Evolutionary conservation across 2,113 vertebrate genomes (phyloP), one percentile per base, ranked within the genome.

Genomic region (Nesoenas mayeri): DNA sequence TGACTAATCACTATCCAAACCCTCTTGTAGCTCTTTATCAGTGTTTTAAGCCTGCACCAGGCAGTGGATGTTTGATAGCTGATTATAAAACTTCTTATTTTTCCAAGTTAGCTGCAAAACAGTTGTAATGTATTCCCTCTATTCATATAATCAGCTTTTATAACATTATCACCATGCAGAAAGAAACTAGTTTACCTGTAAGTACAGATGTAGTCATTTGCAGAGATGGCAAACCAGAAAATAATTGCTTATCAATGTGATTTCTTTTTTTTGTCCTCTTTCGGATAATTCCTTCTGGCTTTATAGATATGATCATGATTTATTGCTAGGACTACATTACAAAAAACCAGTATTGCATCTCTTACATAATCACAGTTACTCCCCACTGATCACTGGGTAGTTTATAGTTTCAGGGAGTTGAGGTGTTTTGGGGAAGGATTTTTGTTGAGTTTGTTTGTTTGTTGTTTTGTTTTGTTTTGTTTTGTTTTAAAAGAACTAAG

Each of bases 111-210:
- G 38, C 70, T 85, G 32, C 89, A 87, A 95, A 92, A 36, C 47
- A 61, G 7, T 69, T 92, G 89, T 91, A 96, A 93, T 80, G 24
- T 79, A 79, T 95, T 95, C 73, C 31, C n/a, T 85, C 82, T 96
- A 65, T 70, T 87, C 73, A 40, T 86, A 61, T 48, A 87, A 47
- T 31, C 47, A 86, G 64, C 44, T 85, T 94, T 91, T 70, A 77
- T 95, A 47, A 47, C 92, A 92, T 83, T 85, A 38, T 53, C 15
- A 20, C 38, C 8, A 18, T 79, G 57, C 0, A 0, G 66, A 94
- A 94, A 42, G 47, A 95, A 95, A 65, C 53, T 61, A 84, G 51
- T 89, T 95, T 96, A 95, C 92, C 75, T 94, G 67, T 79, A 65
- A 85, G 77, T 79, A 79, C 75, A 95, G 70, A 75, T 65, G 78